A percentile compares a stretch with the other conserved stretches of the same genome.
Conservation (phyloP, 2,113 vertebrate genomes). For the Protobothrops mucrosquamatus region DNA sequence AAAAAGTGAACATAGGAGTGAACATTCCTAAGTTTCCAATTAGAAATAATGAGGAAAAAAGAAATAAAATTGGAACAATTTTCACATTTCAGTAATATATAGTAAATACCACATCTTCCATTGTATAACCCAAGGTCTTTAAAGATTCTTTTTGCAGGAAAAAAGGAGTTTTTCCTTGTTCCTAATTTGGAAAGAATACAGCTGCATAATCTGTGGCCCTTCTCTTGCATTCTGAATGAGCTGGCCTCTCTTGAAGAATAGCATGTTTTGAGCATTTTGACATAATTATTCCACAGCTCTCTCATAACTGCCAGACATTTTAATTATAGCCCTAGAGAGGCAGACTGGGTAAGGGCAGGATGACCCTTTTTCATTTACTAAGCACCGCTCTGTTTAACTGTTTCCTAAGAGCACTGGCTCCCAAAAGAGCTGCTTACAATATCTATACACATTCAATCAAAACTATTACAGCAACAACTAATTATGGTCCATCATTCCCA, state of each 20-base stretch:
- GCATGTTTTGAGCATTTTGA: background rate
- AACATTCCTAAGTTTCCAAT: background rate
- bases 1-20: background rate
- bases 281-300: slow-evolving; percentile 16
- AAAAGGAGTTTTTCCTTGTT: background rate
- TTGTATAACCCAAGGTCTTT: background rate
- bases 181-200: background rate
- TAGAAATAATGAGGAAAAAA: background rate
- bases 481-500: slow-evolving; percentile 56
- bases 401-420: slow-evolving; percentile 34
- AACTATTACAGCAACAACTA: slow-evolving; percentile 66
- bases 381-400: slow-evolving; percentile 18
- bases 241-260: background rate
- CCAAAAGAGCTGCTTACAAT: slow-evolving; percentile 5
- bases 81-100: background rate
- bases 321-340: slow-evolving; percentile 7
- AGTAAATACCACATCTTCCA: background rate
- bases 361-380: slow-evolving; percentile 20
- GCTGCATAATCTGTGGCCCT: background rate
- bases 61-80: background rate
- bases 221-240: background rate
- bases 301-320: background rate
- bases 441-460: slow-evolving; percentile 56
- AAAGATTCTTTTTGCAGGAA: background rate
- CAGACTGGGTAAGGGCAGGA: background rate